A percentile compares a stretch with the other conserved stretches of the same genome.
Conservation (phyloP, 2,797 vertebrate genomes). For the Rhincodon typus region DNA sequence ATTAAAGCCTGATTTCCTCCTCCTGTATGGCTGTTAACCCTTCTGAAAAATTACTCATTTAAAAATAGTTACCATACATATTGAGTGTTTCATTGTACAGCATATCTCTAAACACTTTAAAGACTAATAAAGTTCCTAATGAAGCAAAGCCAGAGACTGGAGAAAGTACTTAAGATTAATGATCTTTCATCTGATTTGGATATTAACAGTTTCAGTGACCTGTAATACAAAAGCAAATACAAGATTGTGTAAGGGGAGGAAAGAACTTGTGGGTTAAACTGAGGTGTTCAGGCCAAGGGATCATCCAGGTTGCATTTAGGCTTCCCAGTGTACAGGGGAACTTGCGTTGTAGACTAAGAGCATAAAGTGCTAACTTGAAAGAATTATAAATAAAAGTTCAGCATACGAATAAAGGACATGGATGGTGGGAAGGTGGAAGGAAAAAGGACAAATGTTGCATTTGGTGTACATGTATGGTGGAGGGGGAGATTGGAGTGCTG, state of each 20-base stretch:
- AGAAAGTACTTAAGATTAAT: not conserved
- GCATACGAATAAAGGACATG: no score
- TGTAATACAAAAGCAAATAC: not conserved
- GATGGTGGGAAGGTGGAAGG: not conserved
- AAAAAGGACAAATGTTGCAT: not conserved
- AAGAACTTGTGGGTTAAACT: not conserved
- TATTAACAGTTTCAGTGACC: not conserved
- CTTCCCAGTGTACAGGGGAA: not conserved
- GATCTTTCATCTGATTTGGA: not conserved
- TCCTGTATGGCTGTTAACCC: no score
- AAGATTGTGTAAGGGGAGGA: not conserved
- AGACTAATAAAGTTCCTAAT: not conserved
- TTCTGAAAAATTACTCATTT: not conserved
- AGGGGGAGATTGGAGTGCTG: not conserved
- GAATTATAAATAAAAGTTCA: not conserved
- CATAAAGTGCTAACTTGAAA: not conserved
- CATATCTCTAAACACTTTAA: not conserved
- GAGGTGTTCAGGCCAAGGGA: not conserved
- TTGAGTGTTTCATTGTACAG: no score
- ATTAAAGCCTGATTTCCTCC: not conserved
- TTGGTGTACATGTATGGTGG: not conserved
- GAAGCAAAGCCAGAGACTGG: not conserved
- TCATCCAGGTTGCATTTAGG: not conserved
- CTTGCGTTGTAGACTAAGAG: no score
- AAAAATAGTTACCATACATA: no score